These are phyloP conservation scores for Tricholaema leucomelas DNA, from an alignment of 2,113 vertebrate species.

Conservation along the genomic window DNA sequence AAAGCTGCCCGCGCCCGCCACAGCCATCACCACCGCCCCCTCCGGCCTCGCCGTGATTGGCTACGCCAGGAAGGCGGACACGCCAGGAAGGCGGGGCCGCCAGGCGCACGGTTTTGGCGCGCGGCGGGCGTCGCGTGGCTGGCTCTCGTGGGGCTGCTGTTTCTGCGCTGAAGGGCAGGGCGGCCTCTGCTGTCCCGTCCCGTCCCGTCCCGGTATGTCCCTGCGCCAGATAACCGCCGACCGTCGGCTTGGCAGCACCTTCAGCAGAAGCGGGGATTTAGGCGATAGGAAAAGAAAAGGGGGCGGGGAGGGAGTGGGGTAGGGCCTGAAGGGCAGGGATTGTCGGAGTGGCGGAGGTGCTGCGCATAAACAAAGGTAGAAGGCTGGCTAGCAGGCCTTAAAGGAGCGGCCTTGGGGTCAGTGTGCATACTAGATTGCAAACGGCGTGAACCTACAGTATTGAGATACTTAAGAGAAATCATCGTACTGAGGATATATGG, in stretches of 20 bases:
- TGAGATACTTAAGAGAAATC: rapidly evolving
- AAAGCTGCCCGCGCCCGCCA: rapidly evolving
- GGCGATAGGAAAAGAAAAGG: too few species aligned
- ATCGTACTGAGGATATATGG: rapidly evolving
- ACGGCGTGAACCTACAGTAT: rapidly evolving
- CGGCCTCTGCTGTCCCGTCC: too few species aligned
- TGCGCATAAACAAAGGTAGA: too few species aligned
- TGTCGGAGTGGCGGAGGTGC: too few species aligned
- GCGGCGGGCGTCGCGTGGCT: rapidly evolving
- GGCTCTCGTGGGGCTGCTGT: rapidly evolving
- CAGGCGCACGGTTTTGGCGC: background rate
- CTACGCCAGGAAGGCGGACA: rapidly evolving
- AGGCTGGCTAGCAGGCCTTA: rapidly evolving
- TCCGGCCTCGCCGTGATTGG: background rate
- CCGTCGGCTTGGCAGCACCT: too few species aligned
- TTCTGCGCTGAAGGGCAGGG: rapidly evolving
- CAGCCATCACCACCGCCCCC: background rate
- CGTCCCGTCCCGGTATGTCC: background rate
- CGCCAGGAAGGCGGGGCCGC: background rate
- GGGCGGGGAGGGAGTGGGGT: too few species aligned
- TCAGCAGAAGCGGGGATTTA: too few species aligned
- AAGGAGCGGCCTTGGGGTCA: rapidly evolving
- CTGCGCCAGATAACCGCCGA: rapidly evolving
- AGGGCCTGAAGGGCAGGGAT: background rate
- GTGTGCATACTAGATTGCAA: rapidly evolving